Evolutionary conservation across 1,140 invertebrate species (phyloP), one percentile per base, ranked within the genome.

Genomic region (Trachymyrmex cornetzi): DNA sequence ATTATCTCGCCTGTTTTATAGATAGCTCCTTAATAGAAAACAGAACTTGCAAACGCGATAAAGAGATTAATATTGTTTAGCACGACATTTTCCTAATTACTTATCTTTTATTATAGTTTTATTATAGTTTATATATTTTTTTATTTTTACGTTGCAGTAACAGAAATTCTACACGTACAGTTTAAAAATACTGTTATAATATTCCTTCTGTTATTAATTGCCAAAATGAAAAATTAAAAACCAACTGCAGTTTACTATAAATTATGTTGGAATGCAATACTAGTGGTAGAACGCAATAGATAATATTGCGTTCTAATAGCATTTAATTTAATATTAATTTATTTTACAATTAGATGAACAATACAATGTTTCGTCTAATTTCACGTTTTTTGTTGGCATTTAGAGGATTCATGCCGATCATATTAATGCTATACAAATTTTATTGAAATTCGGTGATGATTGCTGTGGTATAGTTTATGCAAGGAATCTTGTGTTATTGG

Each of bases 401-500:
- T 66, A 14, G 3, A 67, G n/a, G 1, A 55, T 79, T 34, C 2
- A 6, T 24, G 19, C 24, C 24, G 44, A 80, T 64, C 3, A 9
- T 55, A n/a, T 55, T 50, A 55, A 66, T 5, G 11, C 7, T 19
- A 27, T 24, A 19, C 12, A n/a, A 81, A 59, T 71, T 57, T 81
- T 14, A 81, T 27, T 59, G 11, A 16, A 55, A 55, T 11, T 3
- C 7, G 30, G 6, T 24, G 14, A 16, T 24, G 2, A n/a, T 16
- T 14, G n/a, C 22, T 50, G n/a, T 48, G 3, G 53, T 64, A 69
- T 11, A 22, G 2, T 55, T 77, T 50, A 80, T 38, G 67, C 61
- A 74, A 53, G 61, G 61, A 77, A 88, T 77, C 34, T 77, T 59
- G 3, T 38, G 9, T 19, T 63, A 88, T 75, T 66, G 38, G 64